phyloP scores from a whole-genome alignment of 2,113 vertebrate genomes.

The Apteryx mantelli region DNA sequence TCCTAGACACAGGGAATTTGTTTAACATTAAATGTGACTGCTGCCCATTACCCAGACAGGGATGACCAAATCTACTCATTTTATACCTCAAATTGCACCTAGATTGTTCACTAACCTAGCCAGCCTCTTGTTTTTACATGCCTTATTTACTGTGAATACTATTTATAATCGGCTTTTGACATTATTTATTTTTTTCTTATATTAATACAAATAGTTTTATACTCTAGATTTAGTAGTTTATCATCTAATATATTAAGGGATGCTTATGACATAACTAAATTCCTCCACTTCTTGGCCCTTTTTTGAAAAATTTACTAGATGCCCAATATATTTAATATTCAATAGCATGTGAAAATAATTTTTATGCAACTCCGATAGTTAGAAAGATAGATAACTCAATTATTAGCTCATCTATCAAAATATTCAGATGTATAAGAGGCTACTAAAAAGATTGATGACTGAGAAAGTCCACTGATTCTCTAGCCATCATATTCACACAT shows the following conservation, averaged over 20 bases:
- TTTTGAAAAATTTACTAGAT: constrained; percentile 89
- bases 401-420: constrained; percentile 97
- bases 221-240: not conserved
- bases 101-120: not conserved
- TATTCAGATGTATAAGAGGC: constrained; percentile 90
- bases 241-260: constrained; percentile 53
- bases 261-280: constrained; percentile 75
- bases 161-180: constrained; percentile 15
- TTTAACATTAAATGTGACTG: constrained; percentile 23
- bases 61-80: not conserved
- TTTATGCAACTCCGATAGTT: constrained; percentile 98
- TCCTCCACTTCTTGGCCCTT: constrained; percentile 76
- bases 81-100: constrained; percentile 3
- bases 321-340: constrained; percentile 98
- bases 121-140: constrained; percentile 33
- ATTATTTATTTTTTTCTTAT: not conserved
- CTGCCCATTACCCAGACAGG: not conserved
- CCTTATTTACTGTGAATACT: constrained; percentile 22
- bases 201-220: not conserved
- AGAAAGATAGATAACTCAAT: constrained; percentile 99
- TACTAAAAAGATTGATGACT: constrained; percentile 97
- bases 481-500: constrained; percentile 93
- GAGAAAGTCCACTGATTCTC: constrained; percentile 91
- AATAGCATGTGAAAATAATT: constrained; percentile 97
- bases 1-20: not conserved